Evolutionary conservation across 1,140 invertebrate species (phyloP), one percentile per base, ranked within the genome.

Genomic region (Galleria mellonella): DNA sequence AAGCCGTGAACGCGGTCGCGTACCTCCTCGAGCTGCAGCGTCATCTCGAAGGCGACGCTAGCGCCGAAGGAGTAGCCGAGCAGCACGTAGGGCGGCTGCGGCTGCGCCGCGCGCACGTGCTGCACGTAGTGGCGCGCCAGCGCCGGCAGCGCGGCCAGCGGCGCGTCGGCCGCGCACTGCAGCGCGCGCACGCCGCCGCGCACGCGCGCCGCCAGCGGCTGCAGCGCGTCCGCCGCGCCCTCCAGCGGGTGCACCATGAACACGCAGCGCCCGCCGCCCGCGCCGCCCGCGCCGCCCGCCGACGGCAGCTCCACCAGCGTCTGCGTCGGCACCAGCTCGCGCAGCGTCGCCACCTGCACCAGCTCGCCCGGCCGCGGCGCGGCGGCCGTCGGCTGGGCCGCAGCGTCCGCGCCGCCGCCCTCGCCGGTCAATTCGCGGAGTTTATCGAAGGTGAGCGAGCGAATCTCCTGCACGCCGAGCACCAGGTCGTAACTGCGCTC

Each of bases 21-120:
- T 32, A 75, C 71, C 46, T 87, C 86, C 74, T 98, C 95, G 15
- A 98, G 75, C 63, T 94, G 91, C 7, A 93, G 59, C 1, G 93
- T 94, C 91, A 99, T 98, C 87, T 99, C 98, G 71, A 97, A 96
- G 3, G 94, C 96, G 7, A 99, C 91, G 46, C 92, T 91, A 6
- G 94, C 92, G 35, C 98, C 98, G 81, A 96, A 99, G 0, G 97
- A 99, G 79, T 99, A 99, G 2, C 97, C 98, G 28, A 93, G 89
- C 30, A 99, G 76, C 12, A 90, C 90, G 86, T 96, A 98, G 0
- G 97, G 96, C 44, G 95, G 94, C 45, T 89, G 84, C 0, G 91
- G 89, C 79, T 97, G 94, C n/a, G 95, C 83, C 14, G 87, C 87
- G 61, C 91, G 91, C 43, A 98, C 91, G 77, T 93, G 87, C 75